phyloP scores from a whole-genome alignment of 2,797 vertebrate species.

The Sciurus carolinensis region DNA sequence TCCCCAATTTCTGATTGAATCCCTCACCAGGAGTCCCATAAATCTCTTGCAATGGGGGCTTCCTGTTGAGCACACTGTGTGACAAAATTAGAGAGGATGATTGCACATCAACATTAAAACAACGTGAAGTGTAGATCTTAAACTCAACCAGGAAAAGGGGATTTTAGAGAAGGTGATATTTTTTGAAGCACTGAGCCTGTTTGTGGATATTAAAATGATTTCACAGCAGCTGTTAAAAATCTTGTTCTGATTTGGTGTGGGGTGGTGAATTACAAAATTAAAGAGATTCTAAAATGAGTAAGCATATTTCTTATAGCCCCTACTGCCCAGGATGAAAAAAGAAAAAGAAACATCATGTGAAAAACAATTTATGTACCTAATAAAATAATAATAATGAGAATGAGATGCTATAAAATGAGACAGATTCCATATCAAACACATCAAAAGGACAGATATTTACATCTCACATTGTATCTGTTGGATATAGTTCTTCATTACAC shows the following conservation, averaged over 20 bases:
- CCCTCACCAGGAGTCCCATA: slow-evolving; percentile 71
- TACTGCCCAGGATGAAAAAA: not conserved
- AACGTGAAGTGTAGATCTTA: slow-evolving; percentile 72
- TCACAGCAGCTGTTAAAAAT: slow-evolving; percentile 75
- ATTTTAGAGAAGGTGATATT: slow-evolving; percentile 66
- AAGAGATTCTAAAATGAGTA: slow-evolving; percentile 65
- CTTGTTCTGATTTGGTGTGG: slow-evolving; percentile 25
- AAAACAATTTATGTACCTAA: slow-evolving; percentile 60
- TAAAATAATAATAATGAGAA: slow-evolving; percentile 68
- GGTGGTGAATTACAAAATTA: slow-evolving; percentile 70
- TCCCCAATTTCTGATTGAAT: slow-evolving; percentile 83
- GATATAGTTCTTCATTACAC: not conserved
- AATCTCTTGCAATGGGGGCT: slow-evolving; percentile 79
- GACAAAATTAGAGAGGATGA: slow-evolving; percentile 80
- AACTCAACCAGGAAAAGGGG: slow-evolving; percentile 50
- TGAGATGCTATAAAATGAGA: slow-evolving; percentile 11
- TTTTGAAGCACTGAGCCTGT: slow-evolving; percentile 60
- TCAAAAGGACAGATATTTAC: slow-evolving; percentile 1
- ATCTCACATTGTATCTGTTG: slow-evolving; percentile 10
- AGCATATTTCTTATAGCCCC: slow-evolving; percentile 55
- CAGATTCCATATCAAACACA: slow-evolving; percentile 44
- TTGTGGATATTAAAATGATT: slow-evolving; percentile 74
- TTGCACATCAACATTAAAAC: slow-evolving; percentile 77
- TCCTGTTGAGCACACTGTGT: slow-evolving; percentile 76
- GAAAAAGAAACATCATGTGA: slow-evolving; percentile 59